Evolutionary conservation across 2,797 vertebrate genomes (phyloP), one percentile per base, ranked within the genome.

Genomic region (Centropyge bicolor): DNA sequence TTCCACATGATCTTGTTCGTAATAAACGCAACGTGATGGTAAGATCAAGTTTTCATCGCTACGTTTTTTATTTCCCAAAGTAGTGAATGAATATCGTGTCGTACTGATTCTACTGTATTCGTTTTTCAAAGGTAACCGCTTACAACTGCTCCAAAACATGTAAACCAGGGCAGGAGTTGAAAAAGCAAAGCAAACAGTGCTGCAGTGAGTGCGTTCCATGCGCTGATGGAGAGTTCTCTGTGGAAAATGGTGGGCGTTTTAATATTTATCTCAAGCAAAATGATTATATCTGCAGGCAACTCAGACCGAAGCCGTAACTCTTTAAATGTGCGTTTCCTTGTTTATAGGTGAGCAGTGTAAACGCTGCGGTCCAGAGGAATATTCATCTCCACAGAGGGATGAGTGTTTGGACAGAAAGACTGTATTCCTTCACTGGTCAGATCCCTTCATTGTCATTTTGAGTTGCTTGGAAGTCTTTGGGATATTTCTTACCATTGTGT

Each of bases 101-200:
- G 13, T 7, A 24, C 67, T 78, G 20, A 80, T 59, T 64, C 1
- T 40, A 31, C 27, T 4, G 16, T 68, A n/a, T 69, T 31, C 56
- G 5, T 74, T 12, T 54, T 59, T 70, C 9, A 48, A 41, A 93
- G 93, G 67, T 81, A 0, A 80, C 86, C 11, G 72, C 6, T 57
- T 82, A 65, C 57, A 90, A 86, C 63, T 94, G 93, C 78, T 83
- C 6, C 9, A 94, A 92, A 87, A 88, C 22, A 0, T 94, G 93
- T 69, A 0, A 22, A 10, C 49, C 73, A 0, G 93, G 93, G 40
- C 8, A 82, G 0, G 65, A 81, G 76, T 12, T 91, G 22, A 62
- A 54, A 24, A 3, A 0, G 3, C 1, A 9, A 4, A 0, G 2
- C 1, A 40, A 35, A 4, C 3, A 1, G 3, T 90, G 93, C 70